Evolutionary conservation across 1,140 invertebrate genomes (phyloP).

Genomic region (Hypsibius dujardini): DNA sequence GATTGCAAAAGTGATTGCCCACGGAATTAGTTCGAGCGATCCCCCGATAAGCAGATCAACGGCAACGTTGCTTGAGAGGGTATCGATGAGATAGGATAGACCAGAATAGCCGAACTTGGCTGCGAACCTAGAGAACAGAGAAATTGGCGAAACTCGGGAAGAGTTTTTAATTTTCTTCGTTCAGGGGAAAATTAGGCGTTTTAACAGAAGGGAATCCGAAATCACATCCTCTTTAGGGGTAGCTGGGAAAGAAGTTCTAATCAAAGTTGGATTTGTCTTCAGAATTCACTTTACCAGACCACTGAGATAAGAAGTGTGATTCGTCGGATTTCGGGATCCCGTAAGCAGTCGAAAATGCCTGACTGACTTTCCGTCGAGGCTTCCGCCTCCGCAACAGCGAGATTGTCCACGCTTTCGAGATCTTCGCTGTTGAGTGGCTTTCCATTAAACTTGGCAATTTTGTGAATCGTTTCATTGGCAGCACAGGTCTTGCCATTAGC

Average conservation of each 20-base stretch:
- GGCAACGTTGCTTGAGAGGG: background rate
- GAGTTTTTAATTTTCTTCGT: too few species aligned
- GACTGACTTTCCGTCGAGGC: too few species aligned
- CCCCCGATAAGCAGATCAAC: background rate
- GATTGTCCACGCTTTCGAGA: too few species aligned
- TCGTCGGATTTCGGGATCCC: background rate
- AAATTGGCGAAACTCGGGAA: background rate
- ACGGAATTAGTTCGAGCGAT: background rate
- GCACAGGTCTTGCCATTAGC: background rate
- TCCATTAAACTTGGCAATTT: background rate
- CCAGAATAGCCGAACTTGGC: slow-evolving; percentile 4
- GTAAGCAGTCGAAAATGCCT: background rate
- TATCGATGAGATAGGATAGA: slow-evolving; percentile 1
- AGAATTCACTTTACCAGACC: background rate
- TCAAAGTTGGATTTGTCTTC: too few species aligned
- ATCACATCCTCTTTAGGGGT: too few species aligned
- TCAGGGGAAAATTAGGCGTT: too few species aligned
- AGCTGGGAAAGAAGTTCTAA: too few species aligned
- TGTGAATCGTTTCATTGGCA: background rate
- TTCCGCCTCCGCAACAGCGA: too few species aligned
- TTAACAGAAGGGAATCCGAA: too few species aligned
- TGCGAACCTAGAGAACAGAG: background rate
- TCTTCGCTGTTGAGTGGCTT: too few species aligned
- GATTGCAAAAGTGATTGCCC: background rate
- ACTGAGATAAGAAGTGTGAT: background rate